phyloP scores from a whole-genome alignment of 1,140 invertebrate genomes.

The Myzus persicae region DNA sequence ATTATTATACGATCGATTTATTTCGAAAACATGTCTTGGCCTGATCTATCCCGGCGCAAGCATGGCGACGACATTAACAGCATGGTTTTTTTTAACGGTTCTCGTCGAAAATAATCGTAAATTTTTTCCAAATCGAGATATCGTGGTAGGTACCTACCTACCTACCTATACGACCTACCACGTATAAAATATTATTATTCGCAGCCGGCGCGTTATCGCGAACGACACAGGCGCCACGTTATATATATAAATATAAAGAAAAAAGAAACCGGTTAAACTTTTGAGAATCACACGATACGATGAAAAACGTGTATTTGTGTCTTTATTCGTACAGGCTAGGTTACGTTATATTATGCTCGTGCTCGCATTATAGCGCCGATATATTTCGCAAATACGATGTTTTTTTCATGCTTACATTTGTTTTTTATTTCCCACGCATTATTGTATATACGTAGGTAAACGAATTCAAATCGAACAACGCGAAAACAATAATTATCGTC shows the following conservation, averaged over 20 bases:
- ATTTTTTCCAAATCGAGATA: too few relatives aligned
- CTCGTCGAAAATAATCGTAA: not conserved
- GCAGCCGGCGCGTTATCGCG: not conserved
- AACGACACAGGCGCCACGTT: not conserved
- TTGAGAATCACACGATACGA: not conserved
- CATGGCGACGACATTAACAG: not conserved
- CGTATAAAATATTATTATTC: not conserved
- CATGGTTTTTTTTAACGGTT: not conserved
- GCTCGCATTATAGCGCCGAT: not conserved
- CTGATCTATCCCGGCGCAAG: not conserved
- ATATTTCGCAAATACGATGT: not conserved
- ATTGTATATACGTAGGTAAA: not conserved
- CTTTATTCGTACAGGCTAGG: not conserved
- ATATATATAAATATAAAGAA: not conserved
- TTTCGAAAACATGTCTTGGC: not conserved
- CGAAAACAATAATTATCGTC: not conserved
- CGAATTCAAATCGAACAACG: not conserved
- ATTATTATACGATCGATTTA: not conserved
- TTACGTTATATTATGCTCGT: not conserved
- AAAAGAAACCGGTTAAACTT: constrained; percentile 16
- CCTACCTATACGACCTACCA: not conserved
- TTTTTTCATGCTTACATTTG: not conserved
- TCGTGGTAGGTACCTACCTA: too few relatives aligned
- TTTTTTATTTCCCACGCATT: not conserved
- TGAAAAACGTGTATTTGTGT: not conserved